Evolutionary conservation across 2,797 vertebrate species (phyloP).

Genomic region (Protosalanx chinensis): DNA sequence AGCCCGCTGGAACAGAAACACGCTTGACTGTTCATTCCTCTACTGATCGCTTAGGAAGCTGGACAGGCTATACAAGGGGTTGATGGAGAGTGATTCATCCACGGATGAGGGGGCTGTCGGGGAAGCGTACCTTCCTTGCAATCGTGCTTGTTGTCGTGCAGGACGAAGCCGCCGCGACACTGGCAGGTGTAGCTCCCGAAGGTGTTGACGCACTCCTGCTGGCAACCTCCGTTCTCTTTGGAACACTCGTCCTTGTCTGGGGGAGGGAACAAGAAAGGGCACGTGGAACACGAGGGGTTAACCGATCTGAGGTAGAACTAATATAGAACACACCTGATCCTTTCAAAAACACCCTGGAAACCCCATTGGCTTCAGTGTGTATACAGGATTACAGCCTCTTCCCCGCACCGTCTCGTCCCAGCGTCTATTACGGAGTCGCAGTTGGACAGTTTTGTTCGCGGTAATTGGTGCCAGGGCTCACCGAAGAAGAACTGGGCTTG

Average conservation of each 20-base stretch:
- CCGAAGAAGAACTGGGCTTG: constrained; percentile 90
- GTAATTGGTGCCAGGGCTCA: constrained; percentile 44
- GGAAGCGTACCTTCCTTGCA: constrained; percentile 89
- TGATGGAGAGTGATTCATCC: constrained; percentile 87
- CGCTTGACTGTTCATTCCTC: background rate
- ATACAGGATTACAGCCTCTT: too few species aligned
- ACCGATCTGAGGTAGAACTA: too few species aligned
- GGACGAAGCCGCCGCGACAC: constrained; percentile 89
- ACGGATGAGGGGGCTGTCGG: constrained; percentile 42
- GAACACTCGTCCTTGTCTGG: constrained; percentile 96
- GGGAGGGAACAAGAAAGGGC: background rate
- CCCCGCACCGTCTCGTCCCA: too few species aligned
- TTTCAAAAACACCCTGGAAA: too few species aligned
- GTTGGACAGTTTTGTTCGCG: too few species aligned
- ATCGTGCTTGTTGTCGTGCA: constrained; percentile 92
- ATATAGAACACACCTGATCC: too few species aligned
- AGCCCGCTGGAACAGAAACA: constrained; percentile 77
- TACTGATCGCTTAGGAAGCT: too few species aligned
- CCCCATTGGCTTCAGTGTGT: too few species aligned
- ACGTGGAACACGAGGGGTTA: too few species aligned
- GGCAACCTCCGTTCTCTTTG: constrained; percentile 92
- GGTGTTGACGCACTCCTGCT: constrained; percentile 95
- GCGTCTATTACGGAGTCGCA: too few species aligned
- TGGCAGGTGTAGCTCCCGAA: constrained; percentile 95
- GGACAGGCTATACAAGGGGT: constrained; percentile 72